Evolutionary conservation across 2,797 vertebrate species (phyloP).

Genomic region (Sebastes itinus): DNA sequence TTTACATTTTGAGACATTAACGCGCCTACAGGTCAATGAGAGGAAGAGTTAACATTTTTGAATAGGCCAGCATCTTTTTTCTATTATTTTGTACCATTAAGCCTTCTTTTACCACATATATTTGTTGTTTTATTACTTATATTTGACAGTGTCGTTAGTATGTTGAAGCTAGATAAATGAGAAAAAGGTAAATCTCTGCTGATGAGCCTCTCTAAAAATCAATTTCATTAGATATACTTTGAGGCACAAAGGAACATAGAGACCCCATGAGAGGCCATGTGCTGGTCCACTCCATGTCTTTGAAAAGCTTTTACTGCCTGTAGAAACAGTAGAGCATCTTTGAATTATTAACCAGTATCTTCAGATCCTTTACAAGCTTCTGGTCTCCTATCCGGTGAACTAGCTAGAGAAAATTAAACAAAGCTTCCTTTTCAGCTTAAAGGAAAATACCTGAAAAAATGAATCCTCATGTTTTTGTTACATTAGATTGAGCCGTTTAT

Average conservation of each 20-base stretch:
- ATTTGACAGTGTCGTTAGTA: background rate
- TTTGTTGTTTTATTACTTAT: constrained; percentile 5
- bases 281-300: constrained; percentile 3
- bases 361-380: constrained; percentile 47
- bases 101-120: background rate
- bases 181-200: background rate
- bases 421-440: constrained; percentile 17
- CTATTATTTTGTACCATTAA: background rate
- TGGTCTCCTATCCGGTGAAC: constrained; percentile 42
- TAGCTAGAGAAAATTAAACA: constrained; percentile 23
- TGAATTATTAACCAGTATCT: constrained; percentile 61
- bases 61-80: background rate
- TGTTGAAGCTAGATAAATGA: background rate
- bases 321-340: background rate
- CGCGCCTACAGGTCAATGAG: background rate
- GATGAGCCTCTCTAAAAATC: constrained; percentile 7
- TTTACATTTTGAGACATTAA: background rate
- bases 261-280: constrained; percentile 10
- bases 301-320: constrained; percentile 4
- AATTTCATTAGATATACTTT: constrained; percentile 27
- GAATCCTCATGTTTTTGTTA: no score
- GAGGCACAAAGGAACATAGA: constrained; percentile 19
- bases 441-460: no score
- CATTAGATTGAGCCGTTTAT: no score
- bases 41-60: background rate